Base-by-base conservation (phyloP, 1,140 invertebrate genomes). In the Pectinophora gossypiella region DNA sequence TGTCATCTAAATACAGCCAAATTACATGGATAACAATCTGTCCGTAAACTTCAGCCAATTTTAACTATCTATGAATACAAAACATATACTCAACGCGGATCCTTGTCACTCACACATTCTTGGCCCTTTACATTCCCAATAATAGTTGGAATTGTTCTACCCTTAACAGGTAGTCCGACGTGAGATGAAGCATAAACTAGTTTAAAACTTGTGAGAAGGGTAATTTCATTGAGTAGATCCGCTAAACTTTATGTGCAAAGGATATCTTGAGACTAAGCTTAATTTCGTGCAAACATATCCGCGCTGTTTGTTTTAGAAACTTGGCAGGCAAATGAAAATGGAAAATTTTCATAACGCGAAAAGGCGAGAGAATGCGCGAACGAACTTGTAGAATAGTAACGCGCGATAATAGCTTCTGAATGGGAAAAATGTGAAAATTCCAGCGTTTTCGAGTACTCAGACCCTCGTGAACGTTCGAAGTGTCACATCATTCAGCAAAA, bases 401-500 rank as follows among this genome's bases (percentile, higher is more conserved):
- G n/a, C n/a, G n/a, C 27, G 27, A 32, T 32, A 32, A 32, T 32
- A 9, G 27, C 9, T 32, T 9, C 27, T 9, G 27, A 32, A 32
- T 32, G 27, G 27, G 27, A 32, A 32, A 32, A 32, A 32, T 32
- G 2, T n/a, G n/a, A n/a, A n/a, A n/a, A n/a, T n/a, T n/a, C n/a
- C n/a, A n/a, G 10, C 27, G 27, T 32, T 32, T 7, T 32, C 27
- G 27, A 32, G 27, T 32, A n/a, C 27, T 9, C 9, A n/a, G 27
- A 12, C 27, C n/a, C n/a, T 32, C 27, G 1, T n/a, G n/a, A 32
- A 32, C 53, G 61, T 66, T 75, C 64, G 61, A 64, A 76, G 66
- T 56, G 68, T 73, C 75, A 72, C 67, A 71, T 76, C 67, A 71
- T 59, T 67, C 62, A 48, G 44, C 59, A 56, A 71, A 69, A 76